Percentiles rank a stretch among this genome's conserved stretches.
Conservation (phyloP, 2,888 invertebrate genomes). For the Luperina testacea region DNA sequence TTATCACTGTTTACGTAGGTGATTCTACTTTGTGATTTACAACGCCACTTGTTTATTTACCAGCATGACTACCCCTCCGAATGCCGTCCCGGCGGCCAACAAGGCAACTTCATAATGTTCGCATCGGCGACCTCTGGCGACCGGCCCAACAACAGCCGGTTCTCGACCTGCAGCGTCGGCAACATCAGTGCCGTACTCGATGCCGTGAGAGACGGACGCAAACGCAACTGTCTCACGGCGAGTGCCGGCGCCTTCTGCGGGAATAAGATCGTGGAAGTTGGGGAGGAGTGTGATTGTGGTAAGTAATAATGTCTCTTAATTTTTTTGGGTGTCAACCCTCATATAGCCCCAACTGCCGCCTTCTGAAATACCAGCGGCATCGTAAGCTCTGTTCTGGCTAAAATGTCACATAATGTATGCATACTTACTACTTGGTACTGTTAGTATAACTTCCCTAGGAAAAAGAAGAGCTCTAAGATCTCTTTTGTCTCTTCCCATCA, state of each 20-base stretch:
- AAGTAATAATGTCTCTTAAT: slow-evolving; percentile 26
- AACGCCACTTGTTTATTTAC: not conserved
- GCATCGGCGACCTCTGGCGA: slow-evolving; percentile 99
- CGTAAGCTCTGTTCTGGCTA: not conserved
- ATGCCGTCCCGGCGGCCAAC: slow-evolving; percentile 96
- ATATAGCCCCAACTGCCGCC: not conserved
- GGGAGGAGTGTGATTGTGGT: slow-evolving; percentile 99
- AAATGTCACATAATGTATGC: not conserved
- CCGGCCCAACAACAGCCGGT: slow-evolving; percentile 99
- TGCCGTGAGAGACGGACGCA: slow-evolving; percentile 96
- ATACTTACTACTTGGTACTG: not conserved
- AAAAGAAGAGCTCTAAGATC: not conserved
- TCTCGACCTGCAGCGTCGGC: slow-evolving; percentile 97
- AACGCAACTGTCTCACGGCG: slow-evolving; percentile 97
- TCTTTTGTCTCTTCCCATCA: not conserved
- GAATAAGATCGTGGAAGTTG: slow-evolving; percentile 99
- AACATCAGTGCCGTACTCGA: slow-evolving; percentile 98
- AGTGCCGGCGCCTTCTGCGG: slow-evolving; percentile 99
- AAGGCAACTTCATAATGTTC: slow-evolving; percentile 99
- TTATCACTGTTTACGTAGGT: not conserved
- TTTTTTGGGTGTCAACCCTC: not conserved
- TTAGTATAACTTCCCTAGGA: no score
- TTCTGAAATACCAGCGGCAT: not conserved
- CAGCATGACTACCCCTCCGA: slow-evolving; percentile 98
- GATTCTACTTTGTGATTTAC: not conserved